A percentile compares a stretch with the other conserved stretches of the same genome.
Evolutionary conservation across 2,113 vertebrate species (phyloP).

Genomic region (Alligator sinensis): DNA sequence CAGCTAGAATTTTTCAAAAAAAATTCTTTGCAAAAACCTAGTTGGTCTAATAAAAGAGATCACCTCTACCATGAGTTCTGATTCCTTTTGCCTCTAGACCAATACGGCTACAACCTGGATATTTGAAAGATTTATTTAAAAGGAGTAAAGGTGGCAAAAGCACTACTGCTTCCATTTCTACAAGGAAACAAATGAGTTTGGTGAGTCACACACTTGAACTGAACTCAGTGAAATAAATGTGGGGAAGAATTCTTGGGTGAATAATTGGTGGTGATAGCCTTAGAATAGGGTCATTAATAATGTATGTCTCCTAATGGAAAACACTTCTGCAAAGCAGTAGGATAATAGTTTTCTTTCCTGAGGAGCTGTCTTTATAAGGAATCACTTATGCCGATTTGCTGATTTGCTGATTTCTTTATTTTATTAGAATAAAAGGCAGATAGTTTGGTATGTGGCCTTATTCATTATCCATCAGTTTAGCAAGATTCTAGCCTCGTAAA

Average conservation of each 20-base stretch:
- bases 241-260: not conserved
- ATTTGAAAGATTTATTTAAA: not conserved
- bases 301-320: conserved; percentile 21
- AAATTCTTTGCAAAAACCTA: too few relatives aligned
- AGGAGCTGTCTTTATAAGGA: not conserved
- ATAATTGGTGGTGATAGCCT: not conserved
- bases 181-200: conserved; percentile 30
- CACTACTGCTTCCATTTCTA: conserved; percentile 35
- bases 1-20: too few relatives aligned
- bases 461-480: not conserved
- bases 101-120: not conserved
- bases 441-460: not conserved
- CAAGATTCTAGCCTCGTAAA: not conserved
- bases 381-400: not conserved
- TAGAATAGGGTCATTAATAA: conserved; percentile 48
- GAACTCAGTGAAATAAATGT: not conserved
- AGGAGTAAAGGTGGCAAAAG: not conserved
- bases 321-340: not conserved
- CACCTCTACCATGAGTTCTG: too few relatives aligned
- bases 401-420: not conserved
- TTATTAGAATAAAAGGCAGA: not conserved
- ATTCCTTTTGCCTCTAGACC: too few relatives aligned
- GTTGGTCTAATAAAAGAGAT: too few relatives aligned
- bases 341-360: not conserved
- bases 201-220: conserved; percentile 37